A percentile compares a stretch with the other conserved stretches of the same genome.
These are phyloP conservation scores for Scaptomyza flava DNA, from an alignment of 2,888 invertebrate genomes.

Conservation along the genomic window DNA sequence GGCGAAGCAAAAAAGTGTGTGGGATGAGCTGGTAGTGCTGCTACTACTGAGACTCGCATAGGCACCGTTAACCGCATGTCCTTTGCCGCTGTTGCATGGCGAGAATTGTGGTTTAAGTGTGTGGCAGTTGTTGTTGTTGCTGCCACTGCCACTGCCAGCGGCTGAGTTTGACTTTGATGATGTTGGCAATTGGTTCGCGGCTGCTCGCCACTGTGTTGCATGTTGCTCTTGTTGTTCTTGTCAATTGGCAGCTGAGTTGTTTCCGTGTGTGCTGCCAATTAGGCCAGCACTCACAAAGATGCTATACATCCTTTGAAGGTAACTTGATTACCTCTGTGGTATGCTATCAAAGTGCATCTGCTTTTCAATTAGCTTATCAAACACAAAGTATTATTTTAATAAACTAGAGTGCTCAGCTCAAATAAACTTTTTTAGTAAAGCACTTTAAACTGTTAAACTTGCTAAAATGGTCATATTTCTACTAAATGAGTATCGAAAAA, in stretches of 20 bases:
- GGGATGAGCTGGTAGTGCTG: background rate
- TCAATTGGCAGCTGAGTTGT: constrained; percentile 38
- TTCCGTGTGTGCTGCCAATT: constrained; percentile 37
- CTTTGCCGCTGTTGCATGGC: constrained; percentile 51
- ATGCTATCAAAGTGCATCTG: background rate
- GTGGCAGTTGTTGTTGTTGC: constrained; percentile 17
- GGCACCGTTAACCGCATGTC: constrained; percentile 57
- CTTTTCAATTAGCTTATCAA: background rate
- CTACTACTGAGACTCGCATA: constrained; percentile 30
- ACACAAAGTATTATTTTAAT: too few species aligned
- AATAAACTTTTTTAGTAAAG: too few species aligned
- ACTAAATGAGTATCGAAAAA: too few species aligned
- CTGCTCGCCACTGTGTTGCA: constrained; percentile 17
- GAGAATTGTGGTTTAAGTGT: constrained; percentile 57
- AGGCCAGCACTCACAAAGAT: constrained; percentile 6
- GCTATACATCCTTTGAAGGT: constrained; percentile 11
- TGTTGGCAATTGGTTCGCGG: constrained; percentile 56
- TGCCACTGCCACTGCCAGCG: constrained; percentile 2
- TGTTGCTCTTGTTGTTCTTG: constrained; percentile 10
- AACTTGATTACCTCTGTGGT: background rate
- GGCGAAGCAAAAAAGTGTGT: background rate
- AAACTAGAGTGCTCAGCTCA: too few species aligned
- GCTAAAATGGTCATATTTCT: too few species aligned
- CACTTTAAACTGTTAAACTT: too few species aligned
- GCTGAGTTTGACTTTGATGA: constrained; percentile 62